Evolutionary conservation across 1,140 invertebrate genomes (phyloP).

Genomic region (Magallana gigas): DNA sequence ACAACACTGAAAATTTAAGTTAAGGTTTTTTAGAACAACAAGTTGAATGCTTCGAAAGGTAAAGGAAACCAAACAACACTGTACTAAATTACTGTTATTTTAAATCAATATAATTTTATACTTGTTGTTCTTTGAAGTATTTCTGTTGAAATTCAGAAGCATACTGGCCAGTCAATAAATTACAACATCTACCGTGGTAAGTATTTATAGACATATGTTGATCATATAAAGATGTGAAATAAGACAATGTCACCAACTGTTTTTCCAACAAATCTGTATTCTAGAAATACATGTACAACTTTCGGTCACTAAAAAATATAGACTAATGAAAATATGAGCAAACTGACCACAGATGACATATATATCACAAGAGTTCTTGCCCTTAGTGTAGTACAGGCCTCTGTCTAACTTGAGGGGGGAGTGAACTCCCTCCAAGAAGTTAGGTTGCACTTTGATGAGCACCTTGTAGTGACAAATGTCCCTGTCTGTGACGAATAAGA

Average conservation of each 20-base stretch:
- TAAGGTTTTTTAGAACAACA: no score
- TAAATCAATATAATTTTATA: no score
- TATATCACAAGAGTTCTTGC: constrained; percentile 35
- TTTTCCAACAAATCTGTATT: background rate
- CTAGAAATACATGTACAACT: background rate
- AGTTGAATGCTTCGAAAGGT: no score
- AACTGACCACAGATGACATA: constrained; percentile 25
- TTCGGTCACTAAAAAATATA: background rate
- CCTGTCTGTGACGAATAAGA: background rate
- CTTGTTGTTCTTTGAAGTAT: no score
- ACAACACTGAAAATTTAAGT: constrained; percentile 7
- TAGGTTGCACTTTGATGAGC: constrained; percentile 27
- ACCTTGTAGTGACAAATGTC: constrained; percentile 7
- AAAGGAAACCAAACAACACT: no score
- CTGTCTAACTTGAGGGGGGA: background rate
- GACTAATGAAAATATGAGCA: constrained; percentile 9
- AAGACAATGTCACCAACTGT: background rate
- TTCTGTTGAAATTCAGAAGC: background rate
- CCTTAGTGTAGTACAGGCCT: constrained; percentile 36
- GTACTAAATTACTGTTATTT: no score
- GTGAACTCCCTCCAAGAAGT: background rate
- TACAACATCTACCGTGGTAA: no score
- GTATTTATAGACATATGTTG: background rate
- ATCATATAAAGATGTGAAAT: background rate
- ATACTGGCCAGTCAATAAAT: constrained; percentile 3